Conservation (phyloP, 2,888 invertebrate genomes). For the Kuschelorhynchus macadamiae region DNA sequence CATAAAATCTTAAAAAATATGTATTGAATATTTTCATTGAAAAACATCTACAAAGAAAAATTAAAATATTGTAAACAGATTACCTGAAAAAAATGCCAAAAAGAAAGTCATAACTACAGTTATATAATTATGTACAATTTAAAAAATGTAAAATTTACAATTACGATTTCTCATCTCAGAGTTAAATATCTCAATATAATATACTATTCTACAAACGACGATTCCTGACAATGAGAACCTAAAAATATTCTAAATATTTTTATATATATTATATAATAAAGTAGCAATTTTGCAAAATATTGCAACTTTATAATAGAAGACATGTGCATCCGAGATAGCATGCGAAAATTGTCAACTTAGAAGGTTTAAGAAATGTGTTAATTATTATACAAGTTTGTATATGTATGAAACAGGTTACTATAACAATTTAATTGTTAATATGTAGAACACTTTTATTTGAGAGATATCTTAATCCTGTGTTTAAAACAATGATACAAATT, state of each 20-base stretch:
- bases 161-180: conserved; percentile 7
- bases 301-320: neutral
- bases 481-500: too few species aligned
- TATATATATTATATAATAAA: too few species aligned
- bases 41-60: conserved; percentile 28
- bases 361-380: too few species aligned
- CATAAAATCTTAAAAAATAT: conserved; percentile 34
- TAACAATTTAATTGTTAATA: too few species aligned
- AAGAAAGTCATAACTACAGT: conserved; percentile 20
- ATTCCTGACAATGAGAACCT: conserved; percentile 1
- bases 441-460: too few species aligned
- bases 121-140: conserved; percentile 35
- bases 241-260: too few species aligned
- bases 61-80: conserved; percentile 24
- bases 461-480: too few species aligned
- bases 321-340: neutral
- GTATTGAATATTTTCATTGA: conserved; percentile 29
- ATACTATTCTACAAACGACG: conserved; percentile 17
- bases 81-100: conserved; percentile 14
- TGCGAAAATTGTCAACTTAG: too few species aligned
- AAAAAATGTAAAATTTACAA: conserved; percentile 34
- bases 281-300: neutral
- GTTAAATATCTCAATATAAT: conserved; percentile 17
- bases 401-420: too few species aligned
- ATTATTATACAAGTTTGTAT: too few species aligned